A percentile compares a stretch with the other conserved stretches of the same genome.
Conservation (phyloP, 2,888 invertebrate genomes). For the Agrochola macilenta region DNA sequence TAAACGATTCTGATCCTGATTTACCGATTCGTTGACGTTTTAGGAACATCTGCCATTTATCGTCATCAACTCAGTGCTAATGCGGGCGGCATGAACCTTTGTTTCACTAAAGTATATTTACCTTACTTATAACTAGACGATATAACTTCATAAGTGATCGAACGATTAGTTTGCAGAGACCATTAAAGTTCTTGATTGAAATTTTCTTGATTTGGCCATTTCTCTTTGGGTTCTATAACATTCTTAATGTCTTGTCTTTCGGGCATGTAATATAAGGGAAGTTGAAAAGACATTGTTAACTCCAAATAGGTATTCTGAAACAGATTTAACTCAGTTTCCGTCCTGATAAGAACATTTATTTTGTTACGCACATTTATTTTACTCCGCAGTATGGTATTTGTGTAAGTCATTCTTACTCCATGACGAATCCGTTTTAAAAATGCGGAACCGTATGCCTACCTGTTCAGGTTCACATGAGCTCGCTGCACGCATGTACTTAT, state of each 20-base stretch:
- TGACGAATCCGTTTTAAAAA: slow-evolving; percentile 54
- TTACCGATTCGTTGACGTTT: slow-evolving; percentile 49
- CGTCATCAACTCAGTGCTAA: slow-evolving; percentile 16
- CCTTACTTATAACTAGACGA: neutral
- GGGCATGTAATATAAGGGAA: neutral
- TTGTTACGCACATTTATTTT: slow-evolving; percentile 22
- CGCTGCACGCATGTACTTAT: slow-evolving; percentile 20
- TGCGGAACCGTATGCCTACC: slow-evolving; percentile 43
- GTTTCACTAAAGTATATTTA: neutral
- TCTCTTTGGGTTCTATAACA: neutral
- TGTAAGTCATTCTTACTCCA: slow-evolving; percentile 28
- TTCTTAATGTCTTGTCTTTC: neutral
- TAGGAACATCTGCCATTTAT: slow-evolving; percentile 49
- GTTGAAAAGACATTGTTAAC: neutral
- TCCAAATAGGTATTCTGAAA: slow-evolving; percentile 1
- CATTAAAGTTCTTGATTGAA: neutral
- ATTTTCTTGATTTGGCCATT: neutral
- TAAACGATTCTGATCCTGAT: slow-evolving; percentile 36
- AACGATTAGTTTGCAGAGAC: neutral
- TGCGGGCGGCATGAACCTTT: slow-evolving; percentile 42
- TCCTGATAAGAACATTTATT: slow-evolving; percentile 44
- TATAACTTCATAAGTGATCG: neutral
- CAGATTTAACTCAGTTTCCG: neutral
- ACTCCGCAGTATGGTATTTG: slow-evolving; percentile 24
- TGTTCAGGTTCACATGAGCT: slow-evolving; percentile 10